Conservation (phyloP, 2,888 invertebrate species). For the Shargacucullia verbasci region DNA sequence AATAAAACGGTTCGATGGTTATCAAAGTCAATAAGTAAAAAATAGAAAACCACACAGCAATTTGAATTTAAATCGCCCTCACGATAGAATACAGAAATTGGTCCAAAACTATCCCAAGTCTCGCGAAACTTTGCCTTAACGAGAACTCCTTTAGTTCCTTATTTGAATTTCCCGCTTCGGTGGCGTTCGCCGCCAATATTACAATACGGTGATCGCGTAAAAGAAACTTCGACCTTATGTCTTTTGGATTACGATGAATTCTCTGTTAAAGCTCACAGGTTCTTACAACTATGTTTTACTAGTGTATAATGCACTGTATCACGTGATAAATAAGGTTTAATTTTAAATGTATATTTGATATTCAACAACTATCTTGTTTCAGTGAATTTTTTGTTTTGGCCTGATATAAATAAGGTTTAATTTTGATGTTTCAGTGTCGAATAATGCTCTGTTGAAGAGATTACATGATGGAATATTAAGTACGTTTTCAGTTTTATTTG, state of each 20-base stretch:
- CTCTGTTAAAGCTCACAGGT: neutral
- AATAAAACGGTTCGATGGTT: slow-evolving; percentile 28
- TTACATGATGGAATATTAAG: slow-evolving; percentile 47
- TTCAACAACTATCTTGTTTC: slow-evolving; percentile 5
- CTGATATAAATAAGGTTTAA: slow-evolving; percentile 17
- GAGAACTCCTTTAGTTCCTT: slow-evolving; percentile 67
- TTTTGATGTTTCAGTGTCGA: slow-evolving; percentile 9
- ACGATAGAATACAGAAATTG: slow-evolving; percentile 41
- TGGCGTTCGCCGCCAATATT: slow-evolving; percentile 56
- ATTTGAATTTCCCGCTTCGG: slow-evolving; percentile 75
- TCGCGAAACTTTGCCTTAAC: slow-evolving; percentile 64
- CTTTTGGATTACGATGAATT: neutral
- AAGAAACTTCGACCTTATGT: slow-evolving; percentile 62
- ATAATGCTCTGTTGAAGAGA: slow-evolving; percentile 39
- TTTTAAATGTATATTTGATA: slow-evolving; percentile 16
- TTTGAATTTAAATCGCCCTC: slow-evolving; percentile 42
- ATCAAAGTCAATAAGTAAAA: slow-evolving; percentile 40
- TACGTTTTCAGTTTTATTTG: slow-evolving; percentile 51
- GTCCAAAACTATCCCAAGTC: slow-evolving; percentile 50
- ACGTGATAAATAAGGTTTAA: slow-evolving; percentile 22
- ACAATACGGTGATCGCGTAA: slow-evolving; percentile 38
- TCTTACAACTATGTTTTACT: slow-evolving; percentile 6
- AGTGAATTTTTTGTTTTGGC: slow-evolving; percentile 13
- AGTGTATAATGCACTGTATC: slow-evolving; percentile 26
- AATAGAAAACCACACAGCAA: slow-evolving; percentile 29